Evolutionary conservation across 2,113 vertebrate species (phyloP), one percentile per base, ranked within the genome.

Genomic region (Castor canadensis): DNA sequence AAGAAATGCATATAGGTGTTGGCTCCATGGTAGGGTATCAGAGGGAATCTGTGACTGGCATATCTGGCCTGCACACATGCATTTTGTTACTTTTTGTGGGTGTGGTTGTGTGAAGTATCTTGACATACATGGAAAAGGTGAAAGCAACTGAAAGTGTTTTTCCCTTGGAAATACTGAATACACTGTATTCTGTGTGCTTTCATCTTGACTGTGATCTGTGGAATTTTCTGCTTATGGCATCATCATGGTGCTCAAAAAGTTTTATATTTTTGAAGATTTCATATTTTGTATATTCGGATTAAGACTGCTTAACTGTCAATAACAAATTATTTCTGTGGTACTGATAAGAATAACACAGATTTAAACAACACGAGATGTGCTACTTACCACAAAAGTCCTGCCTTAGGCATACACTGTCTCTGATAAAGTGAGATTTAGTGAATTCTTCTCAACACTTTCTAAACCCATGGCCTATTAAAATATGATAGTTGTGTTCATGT

Each of bases 321-420:
- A 72, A 11, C 72, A 69, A 19, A 84, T 2, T 16, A 40, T 89
- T 49, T 83, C 43, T 20, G 45, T 45, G n/a, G 73, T 22, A 40
- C 11, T 71, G 89, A 40, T 35, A 79, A 90, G 94, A 96, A 43
- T 72, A 52, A 81, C 56, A 32, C 12, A 64, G 32, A 86, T n/a
- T 45, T 77, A 92, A 71, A 64, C 94, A 97, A 69, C 1, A 26
- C 9, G 40, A 1, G 10, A 22, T 80, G 56, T 88, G n/a, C 52
- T 95, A 73, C 43, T 66, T 43, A 91, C 4, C 75, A 66, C n/a
- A 47, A 32, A 81, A 84, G 67, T 52, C 10, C 38, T 96, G 83
- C 91, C 62, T 91, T 56, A 30, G 20, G 30, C 73, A 5, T 40
- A 12, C 11, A 77, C 26, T 11, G 7, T 79, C 6, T 52, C n/a